Evolutionary conservation across 1,140 invertebrate genomes (phyloP).

Genomic region (Lerema accius): DNA sequence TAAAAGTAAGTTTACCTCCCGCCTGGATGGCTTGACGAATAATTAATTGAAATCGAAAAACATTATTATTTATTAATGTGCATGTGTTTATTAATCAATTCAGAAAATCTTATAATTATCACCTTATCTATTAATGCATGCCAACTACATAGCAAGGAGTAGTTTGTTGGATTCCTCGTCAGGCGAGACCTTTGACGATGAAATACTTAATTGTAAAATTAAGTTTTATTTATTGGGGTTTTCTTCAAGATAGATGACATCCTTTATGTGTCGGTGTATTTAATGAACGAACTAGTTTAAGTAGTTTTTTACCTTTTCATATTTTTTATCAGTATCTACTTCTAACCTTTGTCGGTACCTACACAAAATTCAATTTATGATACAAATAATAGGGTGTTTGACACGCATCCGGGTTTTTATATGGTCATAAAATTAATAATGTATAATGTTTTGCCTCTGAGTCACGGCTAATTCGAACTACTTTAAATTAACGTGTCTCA

Average conservation of each 20-base stretch:
- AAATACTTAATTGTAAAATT: too few species aligned
- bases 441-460: conserved; percentile 19
- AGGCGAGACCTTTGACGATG: too few species aligned
- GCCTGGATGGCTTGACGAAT: too few species aligned
- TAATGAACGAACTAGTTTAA: neutral
- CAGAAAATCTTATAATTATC: too few species aligned
- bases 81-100: too few species aligned
- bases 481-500: conserved; percentile 14
- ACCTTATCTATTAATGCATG: too few species aligned
- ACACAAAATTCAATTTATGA: neutral
- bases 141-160: too few species aligned
- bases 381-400: neutral
- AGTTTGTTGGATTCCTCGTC: too few species aligned
- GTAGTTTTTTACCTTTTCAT: neutral
- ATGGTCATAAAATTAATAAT: conserved; percentile 14
- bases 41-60: too few species aligned
- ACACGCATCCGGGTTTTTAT: conserved; percentile 8
- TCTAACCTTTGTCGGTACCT: neutral
- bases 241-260: neutral
- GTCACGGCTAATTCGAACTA: conserved; percentile 25
- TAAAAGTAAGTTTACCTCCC: too few species aligned
- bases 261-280: neutral
- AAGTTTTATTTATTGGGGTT: too few species aligned
- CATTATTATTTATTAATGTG: too few species aligned
- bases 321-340: neutral